These are phyloP conservation scores for Cryptoleucopteryx plumbea DNA, from an alignment of 2,113 vertebrate genomes.

Conservation along the genomic window DNA sequence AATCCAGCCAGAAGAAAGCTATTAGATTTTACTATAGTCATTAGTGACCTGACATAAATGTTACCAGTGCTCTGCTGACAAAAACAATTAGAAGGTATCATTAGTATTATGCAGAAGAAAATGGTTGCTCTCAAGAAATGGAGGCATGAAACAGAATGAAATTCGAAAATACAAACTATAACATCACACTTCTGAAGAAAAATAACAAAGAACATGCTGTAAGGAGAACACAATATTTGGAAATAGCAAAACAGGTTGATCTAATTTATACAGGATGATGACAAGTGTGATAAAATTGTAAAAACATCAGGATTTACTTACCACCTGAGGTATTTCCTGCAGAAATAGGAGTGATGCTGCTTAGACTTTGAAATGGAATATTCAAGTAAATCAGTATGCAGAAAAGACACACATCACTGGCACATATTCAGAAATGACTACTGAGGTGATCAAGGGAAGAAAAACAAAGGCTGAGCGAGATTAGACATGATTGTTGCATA, in stretches of 20 bases:
- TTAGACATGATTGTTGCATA: background rate
- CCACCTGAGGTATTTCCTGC: background rate
- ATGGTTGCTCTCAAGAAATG: background rate
- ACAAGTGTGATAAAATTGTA: background rate
- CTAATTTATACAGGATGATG: background rate
- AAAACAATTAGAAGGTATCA: background rate
- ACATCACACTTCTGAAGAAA: background rate
- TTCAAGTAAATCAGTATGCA: background rate
- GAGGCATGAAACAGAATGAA: background rate
- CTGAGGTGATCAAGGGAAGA: background rate
- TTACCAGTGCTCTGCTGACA: background rate
- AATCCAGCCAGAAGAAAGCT: background rate
- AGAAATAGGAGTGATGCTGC: background rate
- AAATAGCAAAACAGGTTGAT: background rate
- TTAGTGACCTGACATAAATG: background rate
- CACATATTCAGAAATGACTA: background rate
- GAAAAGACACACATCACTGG: background rate
- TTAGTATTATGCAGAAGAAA: background rate
- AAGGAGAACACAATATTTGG: background rate
- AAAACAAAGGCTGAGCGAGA: background rate
- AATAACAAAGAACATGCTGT: background rate
- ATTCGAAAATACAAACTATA: background rate
- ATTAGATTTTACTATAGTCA: background rate
- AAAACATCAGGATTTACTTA: background rate
- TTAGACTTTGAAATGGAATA: background rate